Conservation (phyloP, 2,113 vertebrate genomes). For the Asarcornis scutulata region DNA sequence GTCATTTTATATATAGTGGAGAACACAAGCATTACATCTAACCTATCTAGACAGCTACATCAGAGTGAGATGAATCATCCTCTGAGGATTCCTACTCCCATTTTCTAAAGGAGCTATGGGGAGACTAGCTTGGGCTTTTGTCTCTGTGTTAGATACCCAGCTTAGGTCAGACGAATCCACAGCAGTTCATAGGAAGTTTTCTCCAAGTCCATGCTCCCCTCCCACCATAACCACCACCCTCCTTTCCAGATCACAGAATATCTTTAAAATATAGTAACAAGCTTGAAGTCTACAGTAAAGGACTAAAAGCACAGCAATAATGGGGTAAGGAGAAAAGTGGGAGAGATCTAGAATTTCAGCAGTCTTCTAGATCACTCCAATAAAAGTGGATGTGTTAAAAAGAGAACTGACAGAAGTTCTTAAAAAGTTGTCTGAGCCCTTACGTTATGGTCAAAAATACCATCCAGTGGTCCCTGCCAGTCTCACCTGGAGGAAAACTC, state of each 20-base stretch:
- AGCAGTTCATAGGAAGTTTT: neutral
- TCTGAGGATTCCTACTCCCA: neutral
- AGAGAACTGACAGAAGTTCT: neutral
- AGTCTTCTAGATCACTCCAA: neutral
- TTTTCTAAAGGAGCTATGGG: neutral
- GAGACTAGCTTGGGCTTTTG: neutral
- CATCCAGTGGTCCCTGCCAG: neutral
- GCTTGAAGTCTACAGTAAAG: neutral
- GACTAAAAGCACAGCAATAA: neutral
- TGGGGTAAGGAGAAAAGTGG: neutral
- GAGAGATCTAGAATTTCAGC: neutral
- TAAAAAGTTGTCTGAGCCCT: neutral
- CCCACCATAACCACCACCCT: neutral
- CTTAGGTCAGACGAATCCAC: neutral
- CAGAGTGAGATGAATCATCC: neutral
- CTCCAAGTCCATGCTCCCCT: neutral
- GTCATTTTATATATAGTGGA: neutral
- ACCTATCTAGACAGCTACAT: neutral
- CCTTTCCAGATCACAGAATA: neutral
- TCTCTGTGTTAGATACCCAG: neutral
- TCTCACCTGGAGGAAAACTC: neutral
- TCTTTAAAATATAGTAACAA: neutral
- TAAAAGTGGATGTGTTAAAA: neutral
- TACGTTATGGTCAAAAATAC: neutral
- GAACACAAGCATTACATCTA: neutral